phyloP scores from a whole-genome alignment of 2,797 vertebrate genomes.

The Bufotes viridis region DNA sequence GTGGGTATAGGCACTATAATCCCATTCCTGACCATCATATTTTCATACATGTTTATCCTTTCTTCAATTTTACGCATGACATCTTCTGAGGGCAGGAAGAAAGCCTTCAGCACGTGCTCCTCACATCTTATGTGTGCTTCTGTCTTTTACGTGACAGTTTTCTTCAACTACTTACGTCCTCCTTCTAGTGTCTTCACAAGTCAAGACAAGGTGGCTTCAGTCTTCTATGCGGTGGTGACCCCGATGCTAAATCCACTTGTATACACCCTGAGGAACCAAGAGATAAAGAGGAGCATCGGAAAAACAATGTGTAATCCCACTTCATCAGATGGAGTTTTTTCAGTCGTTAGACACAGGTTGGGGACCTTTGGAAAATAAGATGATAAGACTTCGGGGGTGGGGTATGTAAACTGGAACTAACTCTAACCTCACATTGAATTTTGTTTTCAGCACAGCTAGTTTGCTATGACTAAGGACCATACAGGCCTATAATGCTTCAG shows the following conservation, averaged over 20 bases:
- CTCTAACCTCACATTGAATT: background rate
- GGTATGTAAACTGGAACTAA: background rate
- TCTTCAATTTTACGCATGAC: background rate
- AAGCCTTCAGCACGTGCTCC: constrained; percentile 33
- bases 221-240: constrained; percentile 22
- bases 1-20: background rate
- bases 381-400: background rate
- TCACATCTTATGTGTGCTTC: constrained; percentile 27
- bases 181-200: background rate
- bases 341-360: background rate
- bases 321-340: background rate
- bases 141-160: constrained; percentile 3
- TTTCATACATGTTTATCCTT: background rate
- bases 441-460: too few relatives aligned
- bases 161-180: constrained; percentile 13
- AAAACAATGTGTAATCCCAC: background rate
- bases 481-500: too few relatives aligned
- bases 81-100: background rate
- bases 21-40: background rate
- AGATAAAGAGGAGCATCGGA: background rate
- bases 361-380: background rate
- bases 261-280: constrained; percentile 32
- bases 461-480: too few relatives aligned
- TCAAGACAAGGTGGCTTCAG: background rate
- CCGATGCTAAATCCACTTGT: constrained; percentile 26